Evolutionary conservation across 2,797 vertebrate genomes (phyloP), one percentile per base, ranked within the genome.

Genomic region (Otus scops): DNA sequence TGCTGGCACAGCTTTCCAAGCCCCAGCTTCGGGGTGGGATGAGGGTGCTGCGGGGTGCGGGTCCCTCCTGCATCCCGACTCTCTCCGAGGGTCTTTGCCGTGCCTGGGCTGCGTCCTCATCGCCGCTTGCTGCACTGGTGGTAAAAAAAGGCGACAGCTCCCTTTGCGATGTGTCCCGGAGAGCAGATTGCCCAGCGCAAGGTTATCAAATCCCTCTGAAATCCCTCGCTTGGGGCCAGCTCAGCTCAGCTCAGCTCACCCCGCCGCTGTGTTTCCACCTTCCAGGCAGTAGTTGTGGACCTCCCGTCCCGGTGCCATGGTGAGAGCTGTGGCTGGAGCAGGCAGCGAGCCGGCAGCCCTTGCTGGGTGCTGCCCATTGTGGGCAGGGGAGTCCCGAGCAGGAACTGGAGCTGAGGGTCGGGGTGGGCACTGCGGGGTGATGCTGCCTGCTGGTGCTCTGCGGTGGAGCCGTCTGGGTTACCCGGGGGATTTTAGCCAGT

Each of bases 391-490:
- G 11, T 27, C 47, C 19, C 0, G 7, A 45, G 48, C 0, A 2
- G 59, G 71, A 71, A 30, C 39, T 17, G 59, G 71, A 73, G 68
- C 38, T 1, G 8, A 32, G 69, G 61, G 23, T 51, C 18, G 0
- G 22, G 30, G 5, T 4, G 24, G 32, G n/a, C 60, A 14, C 47
- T 3, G 4, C 1, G 8, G 8, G 43, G 5, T 11, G 64, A 57
- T 27, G 64, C 38, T 0, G 1, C 34, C 34, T 0, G 0, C 27
- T 3, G 5, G 20, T 19, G 43, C 39, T 14, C 48, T 9, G 36
- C 1, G 4, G n/a, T 0, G 6, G 38, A 6, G 13, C 41, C 0
- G 0, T 13, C 32, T 3, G 7, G 5, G 21, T 23, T 11, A 7
- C 2, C 38, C 0, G 1, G 7, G 20, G n/a, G 9, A 17, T 19